phyloP scores from a whole-genome alignment of 1,140 invertebrate genomes.

The Microplitis mediator region DNA sequence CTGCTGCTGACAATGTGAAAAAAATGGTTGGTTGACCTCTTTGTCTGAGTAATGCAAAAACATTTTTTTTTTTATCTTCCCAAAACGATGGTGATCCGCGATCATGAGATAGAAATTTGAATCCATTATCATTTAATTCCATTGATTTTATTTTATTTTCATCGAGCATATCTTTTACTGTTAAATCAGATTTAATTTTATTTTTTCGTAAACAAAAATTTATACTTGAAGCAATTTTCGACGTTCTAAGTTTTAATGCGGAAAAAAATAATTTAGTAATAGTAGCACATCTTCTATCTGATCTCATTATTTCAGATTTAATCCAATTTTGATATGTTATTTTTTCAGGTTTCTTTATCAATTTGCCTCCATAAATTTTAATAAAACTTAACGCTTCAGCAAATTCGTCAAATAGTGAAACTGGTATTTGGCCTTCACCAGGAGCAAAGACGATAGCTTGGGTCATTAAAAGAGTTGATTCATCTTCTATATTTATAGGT shows the following conservation, averaged over 20 bases:
- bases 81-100: neutral
- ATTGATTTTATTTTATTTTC: neutral
- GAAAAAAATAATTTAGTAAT: neutral
- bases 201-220: neutral
- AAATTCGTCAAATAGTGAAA: neutral
- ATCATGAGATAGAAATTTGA: neutral
- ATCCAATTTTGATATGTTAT: conserved; percentile 2
- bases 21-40: neutral
- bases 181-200: neutral
- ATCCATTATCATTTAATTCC: neutral
- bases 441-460: neutral
- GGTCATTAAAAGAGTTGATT: too few species aligned
- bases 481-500: too few species aligned
- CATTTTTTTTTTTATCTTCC: neutral
- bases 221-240: neutral
- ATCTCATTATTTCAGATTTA: neutral
- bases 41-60: neutral
- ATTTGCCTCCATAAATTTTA: neutral
- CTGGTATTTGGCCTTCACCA: neutral
- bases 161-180: neutral
- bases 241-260: neutral
- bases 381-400: neutral
- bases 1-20: conserved; percentile 1
- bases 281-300: neutral
- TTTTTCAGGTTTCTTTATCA: neutral